Evolutionary conservation across 2,888 invertebrate genomes (phyloP), one percentile per base, ranked within the genome.

Genomic region (Ophioninae sp.): DNA sequence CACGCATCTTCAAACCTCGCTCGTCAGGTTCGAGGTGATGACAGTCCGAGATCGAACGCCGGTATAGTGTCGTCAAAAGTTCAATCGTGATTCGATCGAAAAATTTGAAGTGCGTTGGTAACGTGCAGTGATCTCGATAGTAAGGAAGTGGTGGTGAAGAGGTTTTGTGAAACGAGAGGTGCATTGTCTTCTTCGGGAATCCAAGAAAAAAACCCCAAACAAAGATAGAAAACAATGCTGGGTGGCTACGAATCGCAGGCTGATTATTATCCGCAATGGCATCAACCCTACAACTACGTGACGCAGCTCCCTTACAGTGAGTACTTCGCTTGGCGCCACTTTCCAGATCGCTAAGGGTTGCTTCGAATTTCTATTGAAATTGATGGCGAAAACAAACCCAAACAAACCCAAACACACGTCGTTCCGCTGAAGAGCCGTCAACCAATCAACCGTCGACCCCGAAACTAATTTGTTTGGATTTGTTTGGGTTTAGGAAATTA

Each of bases 221-320:
- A 30, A 30, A 30, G 30, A 30, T 2, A 10, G 8, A 5, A 0
- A 67, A 81, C 73, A 68, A 92, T 91, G 91, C 87, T 93, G 77
- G 91, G 92, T 56, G 91, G 92, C 21, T 93, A 92, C 87, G 93
- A 93, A 85, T 85, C 91, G 3, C 93, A 93, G 50, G 85, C 92
- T 86, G 92, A 93, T 85, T 93, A 93, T 83, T 93, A 93, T 88
- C 91, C 92, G 13, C 93, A 92, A 62, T 93, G 93, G 92, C 93
- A 93, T 87, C 93, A 93, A 81, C 93, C 93, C 5, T 93, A 92
- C 79, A 91, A 91, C 83, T 93, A 92, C 75, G 90, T 92, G 50
- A 92, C 93, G 5, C 92, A 92, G 61, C 86, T 92, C 73, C 93
- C 93, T 7, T 93, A 92, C 50, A 92, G 93, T 93, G 50, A 89